phyloP scores from a whole-genome alignment of 2,888 invertebrate genomes.

The Leistus spinibarbis region DNA sequence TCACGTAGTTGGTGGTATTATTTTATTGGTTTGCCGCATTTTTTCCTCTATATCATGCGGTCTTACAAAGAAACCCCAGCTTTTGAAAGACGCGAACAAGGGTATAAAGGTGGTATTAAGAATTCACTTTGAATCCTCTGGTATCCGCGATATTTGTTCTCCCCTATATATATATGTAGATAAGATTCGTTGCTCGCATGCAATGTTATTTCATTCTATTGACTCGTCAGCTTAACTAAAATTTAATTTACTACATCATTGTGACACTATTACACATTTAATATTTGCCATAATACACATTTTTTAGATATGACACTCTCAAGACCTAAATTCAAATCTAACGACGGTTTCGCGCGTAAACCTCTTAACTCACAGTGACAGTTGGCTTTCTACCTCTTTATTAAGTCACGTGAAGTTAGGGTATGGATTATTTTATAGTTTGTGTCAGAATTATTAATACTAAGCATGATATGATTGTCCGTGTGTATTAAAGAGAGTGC shows the following conservation, averaged over 20 bases:
- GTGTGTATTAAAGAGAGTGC: not conserved
- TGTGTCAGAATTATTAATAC: not conserved
- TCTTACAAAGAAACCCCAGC: not conserved
- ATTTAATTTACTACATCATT: not conserved
- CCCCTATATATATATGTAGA: not conserved
- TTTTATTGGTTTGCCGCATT: not conserved
- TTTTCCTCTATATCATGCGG: not conserved
- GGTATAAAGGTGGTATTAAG: not conserved
- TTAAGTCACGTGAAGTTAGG: not conserved
- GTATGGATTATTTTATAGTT: not conserved
- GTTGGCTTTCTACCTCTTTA: no score
- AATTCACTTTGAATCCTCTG: not conserved
- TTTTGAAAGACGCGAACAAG: not conserved
- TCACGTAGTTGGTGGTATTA: not conserved
- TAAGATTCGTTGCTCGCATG: not conserved
- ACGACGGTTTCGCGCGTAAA: no score
- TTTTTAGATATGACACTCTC: not conserved
- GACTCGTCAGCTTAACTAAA: not conserved
- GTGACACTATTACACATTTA: not conserved
- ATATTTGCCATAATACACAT: not conserved
- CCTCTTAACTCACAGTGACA: no score
- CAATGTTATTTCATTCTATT: not conserved
- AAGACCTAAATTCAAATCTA: no score
- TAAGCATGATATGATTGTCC: not conserved
- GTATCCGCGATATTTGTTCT: not conserved